Evolutionary conservation across 2,113 vertebrate species (phyloP).

Genomic region (Ceratotherium simum): DNA sequence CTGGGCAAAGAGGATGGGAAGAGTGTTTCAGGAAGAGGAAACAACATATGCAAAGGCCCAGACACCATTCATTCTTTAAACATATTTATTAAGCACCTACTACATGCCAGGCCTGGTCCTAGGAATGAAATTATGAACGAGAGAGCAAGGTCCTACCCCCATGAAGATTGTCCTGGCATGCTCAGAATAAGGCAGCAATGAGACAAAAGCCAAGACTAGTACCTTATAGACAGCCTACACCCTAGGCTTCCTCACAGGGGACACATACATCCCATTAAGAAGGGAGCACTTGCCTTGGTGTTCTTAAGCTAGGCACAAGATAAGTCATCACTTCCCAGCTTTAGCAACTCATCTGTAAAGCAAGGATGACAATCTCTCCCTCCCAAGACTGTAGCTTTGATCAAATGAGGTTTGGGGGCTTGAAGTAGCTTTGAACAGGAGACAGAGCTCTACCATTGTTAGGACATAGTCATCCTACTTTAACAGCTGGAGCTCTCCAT

Average conservation of each 20-base stretch:
- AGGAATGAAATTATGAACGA: not conserved
- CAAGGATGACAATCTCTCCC: not conserved
- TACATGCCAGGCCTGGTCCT: not conserved
- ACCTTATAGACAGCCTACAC: not conserved
- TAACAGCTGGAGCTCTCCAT: not conserved
- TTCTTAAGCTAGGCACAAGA: not conserved
- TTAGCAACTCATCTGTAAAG: not conserved
- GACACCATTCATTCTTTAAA: not conserved
- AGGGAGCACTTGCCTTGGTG: not conserved
- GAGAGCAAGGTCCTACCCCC: not conserved
- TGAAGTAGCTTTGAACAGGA: not conserved
- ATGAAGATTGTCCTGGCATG: not conserved
- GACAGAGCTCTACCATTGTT: not conserved
- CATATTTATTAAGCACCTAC: not conserved
- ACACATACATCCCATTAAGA: fast-evolving
- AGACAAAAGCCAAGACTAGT: not conserved
- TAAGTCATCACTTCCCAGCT: not conserved
- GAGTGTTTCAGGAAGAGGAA: not conserved
- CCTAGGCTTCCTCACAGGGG: not conserved
- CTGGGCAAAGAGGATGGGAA: not conserved
- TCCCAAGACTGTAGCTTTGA: not conserved
- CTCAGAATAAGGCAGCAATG: not conserved
- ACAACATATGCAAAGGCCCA: not conserved
- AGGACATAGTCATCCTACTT: not conserved
- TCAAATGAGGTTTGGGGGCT: not conserved